Conservation (phyloP, 1,140 invertebrate species). For the Maniola jurtina region DNA sequence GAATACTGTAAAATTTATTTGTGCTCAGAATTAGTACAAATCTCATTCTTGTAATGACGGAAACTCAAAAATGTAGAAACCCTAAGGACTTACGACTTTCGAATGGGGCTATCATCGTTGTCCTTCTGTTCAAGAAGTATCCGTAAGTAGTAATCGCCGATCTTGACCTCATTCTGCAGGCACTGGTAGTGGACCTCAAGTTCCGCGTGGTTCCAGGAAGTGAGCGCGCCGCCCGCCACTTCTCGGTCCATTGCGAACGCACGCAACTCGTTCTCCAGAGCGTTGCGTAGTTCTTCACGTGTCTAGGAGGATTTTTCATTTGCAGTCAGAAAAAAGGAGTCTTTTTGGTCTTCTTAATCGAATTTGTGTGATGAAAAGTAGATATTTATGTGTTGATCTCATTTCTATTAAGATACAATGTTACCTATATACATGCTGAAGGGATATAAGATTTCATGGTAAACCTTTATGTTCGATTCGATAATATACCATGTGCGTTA, state of each 20-base stretch:
- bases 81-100: slow-evolving; percentile 87
- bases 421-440: too few relatives aligned
- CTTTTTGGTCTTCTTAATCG: too few relatives aligned
- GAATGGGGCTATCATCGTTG: slow-evolving; percentile 91
- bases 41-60: too few relatives aligned
- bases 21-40: too few relatives aligned
- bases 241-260: slow-evolving; percentile 95
- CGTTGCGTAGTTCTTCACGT: slow-evolving; percentile 94
- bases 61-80: too few relatives aligned
- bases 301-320: slow-evolving; percentile 81
- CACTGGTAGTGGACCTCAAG: slow-evolving; percentile 97
- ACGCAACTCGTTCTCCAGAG: slow-evolving; percentile 96
- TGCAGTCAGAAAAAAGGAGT: background rate
- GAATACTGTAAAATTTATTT: too few relatives aligned
- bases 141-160: slow-evolving; percentile 98
- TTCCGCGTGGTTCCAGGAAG: slow-evolving; percentile 99
- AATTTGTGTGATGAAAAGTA: too few relatives aligned
- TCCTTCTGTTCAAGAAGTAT: slow-evolving; percentile 95
- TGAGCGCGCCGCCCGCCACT: slow-evolving; percentile 87
- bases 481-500: too few relatives aligned
- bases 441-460: too few relatives aligned
- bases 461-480: too few relatives aligned
- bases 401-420: too few relatives aligned
- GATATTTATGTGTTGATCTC: too few relatives aligned
- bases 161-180: slow-evolving; percentile 97